Base-by-base conservation (phyloP, 2,113 vertebrate genomes). In the Anseranas semipalmata region DNA sequence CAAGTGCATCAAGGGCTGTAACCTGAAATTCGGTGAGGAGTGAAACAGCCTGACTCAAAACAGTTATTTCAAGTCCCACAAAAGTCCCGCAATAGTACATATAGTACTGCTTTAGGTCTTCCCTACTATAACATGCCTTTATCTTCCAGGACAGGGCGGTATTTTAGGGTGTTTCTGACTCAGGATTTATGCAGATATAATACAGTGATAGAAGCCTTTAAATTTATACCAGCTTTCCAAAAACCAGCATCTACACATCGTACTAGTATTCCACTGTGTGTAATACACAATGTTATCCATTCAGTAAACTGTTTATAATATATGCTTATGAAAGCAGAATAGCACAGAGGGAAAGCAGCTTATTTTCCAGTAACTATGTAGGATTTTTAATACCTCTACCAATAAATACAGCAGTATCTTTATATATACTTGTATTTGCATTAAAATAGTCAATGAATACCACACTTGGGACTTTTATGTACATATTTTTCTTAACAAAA, bases 391-490 rank as follows among this genome's bases (percentile, higher is more conserved):
- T 63, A 43, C 4, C 27, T 43, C 16, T 94, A 48, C 8, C 9
- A 71, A 37, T 72, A 91, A 84, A 55, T 56, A 55, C 59, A 90
- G 2, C 6, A 53, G 2, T 74, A 28, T 15, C 53, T 78, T n/a
- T 30, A 81, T n/a, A 52, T 52, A 50, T 14, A 8, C 12, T 65
- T 67, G 10, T 37, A 3, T 45, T n/a, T 46, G 28, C 24, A 24
- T 13, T 59, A 25, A 78, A 93, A 15, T 11, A 48, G 15, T 60
- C 33, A 86, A 39, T 68, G 14, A 63, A 41, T 56, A 53, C 22
- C 46, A 59, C 15, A 76, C 22, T 24, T 41, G 79, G 27, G 1
- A 33, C 30, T 28, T 81, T 37, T 55, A 39, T 0, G 0, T 39
- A 35, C 15, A 11, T 19, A 15, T 55, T 68, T 87, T 85, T 81